Conservation (phyloP, 2,113 vertebrate genomes). For the Eudorcas thomsonii region DNA sequence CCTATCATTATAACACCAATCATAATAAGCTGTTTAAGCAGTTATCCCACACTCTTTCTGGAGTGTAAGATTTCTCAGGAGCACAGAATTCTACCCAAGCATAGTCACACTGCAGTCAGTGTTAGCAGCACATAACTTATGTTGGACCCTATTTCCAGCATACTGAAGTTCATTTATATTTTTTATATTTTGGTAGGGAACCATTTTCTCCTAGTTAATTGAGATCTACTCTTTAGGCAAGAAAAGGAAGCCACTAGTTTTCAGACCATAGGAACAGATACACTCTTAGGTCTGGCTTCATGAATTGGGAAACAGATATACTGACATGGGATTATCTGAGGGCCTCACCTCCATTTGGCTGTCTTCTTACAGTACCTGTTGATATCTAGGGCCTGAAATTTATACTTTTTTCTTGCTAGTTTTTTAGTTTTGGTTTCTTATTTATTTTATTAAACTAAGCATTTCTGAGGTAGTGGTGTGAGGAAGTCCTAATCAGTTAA, state of each 20-base stretch:
- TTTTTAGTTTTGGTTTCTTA: not conserved
- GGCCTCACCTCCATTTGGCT: not conserved
- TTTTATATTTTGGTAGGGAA: not conserved
- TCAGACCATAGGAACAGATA: not conserved
- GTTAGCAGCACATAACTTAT: not conserved
- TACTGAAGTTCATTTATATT: not conserved
- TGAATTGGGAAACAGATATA: not conserved
- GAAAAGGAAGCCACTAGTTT: not conserved
- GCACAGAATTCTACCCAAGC: not conserved
- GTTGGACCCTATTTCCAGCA: not conserved
- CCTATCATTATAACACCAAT: not conserved
- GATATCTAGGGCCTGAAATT: not conserved
- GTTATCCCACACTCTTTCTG: not conserved
- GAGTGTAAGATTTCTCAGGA: not conserved
- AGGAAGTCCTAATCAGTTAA: not conserved
- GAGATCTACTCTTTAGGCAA: constrained; percentile 3
- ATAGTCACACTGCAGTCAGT: not conserved
- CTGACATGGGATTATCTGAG: not conserved
- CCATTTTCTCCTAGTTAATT: not conserved
- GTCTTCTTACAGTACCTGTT: not conserved
- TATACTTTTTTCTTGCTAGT: not conserved
- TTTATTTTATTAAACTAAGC: not conserved
- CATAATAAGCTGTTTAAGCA: not conserved
- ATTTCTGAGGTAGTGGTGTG: not conserved
- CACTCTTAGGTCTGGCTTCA: not conserved